Evolutionary conservation across 2,888 invertebrate species (phyloP).

Genomic region (Drosophila pseudotalamancana): DNA sequence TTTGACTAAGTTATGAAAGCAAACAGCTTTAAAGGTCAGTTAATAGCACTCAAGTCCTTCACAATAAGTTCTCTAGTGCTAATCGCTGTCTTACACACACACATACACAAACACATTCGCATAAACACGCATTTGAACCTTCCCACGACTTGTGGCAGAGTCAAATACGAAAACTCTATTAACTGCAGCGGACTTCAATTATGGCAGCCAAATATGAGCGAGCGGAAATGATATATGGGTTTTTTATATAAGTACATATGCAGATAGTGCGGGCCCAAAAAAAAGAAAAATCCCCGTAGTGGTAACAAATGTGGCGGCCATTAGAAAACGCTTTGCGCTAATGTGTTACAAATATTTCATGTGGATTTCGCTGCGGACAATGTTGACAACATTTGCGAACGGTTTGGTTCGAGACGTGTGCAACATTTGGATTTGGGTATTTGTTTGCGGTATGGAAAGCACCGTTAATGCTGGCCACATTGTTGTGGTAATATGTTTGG

Average conservation of each 20-base stretch:
- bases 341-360: slow-evolving; percentile 79
- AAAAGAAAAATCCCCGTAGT: slow-evolving; percentile 43
- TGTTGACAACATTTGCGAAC: slow-evolving; percentile 29
- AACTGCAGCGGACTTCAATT: slow-evolving; percentile 45
- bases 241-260: slow-evolving; percentile 35
- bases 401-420: slow-evolving; percentile 12
- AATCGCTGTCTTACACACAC: neutral
- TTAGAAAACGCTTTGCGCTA: slow-evolving; percentile 76
- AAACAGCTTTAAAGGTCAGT: neutral
- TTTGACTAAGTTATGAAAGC: too few relatives aligned
- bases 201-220: slow-evolving; percentile 32
- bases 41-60: neutral
- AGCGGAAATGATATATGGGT: slow-evolving; percentile 49
- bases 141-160: slow-evolving; percentile 35
- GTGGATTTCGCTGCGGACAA: slow-evolving; percentile 40
- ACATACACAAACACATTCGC: neutral
- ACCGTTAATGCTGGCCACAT: slow-evolving; percentile 73
- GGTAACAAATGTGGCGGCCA: slow-evolving; percentile 66
- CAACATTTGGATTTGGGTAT: slow-evolving; percentile 22
- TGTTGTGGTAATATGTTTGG: slow-evolving; percentile 78
- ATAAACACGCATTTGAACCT: slow-evolving; percentile 15
- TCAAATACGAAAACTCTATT: slow-evolving; percentile 47
- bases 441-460: slow-evolving; percentile 57
- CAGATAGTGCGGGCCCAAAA: neutral
- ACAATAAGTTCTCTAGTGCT: neutral